Base-by-base conservation (phyloP, 2,113 vertebrate species). In the Ictalurus furcatus region DNA sequence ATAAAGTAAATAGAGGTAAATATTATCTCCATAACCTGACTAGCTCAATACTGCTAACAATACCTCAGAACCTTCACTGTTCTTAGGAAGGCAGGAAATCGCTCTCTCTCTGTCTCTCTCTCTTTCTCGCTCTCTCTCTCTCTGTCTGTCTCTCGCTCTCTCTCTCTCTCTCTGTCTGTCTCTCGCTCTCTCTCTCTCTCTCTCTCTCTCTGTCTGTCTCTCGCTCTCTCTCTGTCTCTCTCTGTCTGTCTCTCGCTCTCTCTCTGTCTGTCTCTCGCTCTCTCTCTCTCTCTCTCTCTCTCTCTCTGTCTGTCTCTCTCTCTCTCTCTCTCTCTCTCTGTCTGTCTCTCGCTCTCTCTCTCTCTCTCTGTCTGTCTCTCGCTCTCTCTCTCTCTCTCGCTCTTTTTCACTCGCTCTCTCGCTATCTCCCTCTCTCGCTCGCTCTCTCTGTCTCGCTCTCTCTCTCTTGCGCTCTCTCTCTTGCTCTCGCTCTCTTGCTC, bases 301-400 rank as follows among this genome's bases (percentile, higher is more conserved):
- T 87, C 71, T 8, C 54, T 79, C 28, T 85, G 44, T 48, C 69
- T 48, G 78, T 9, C 63, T 65, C 1, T 9, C 1, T 11, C 63
- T 11, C 25, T 67, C 8, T n/a, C 8, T 19, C 2, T 13, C 28
- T 67, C 9, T 11, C 8, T 67, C 1, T 67, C 4, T n/a, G 8
- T 90, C 87, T 93, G 65, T 21, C 71, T 86, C 80, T 54, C 48
- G 34, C 52, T 25, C 52, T 59, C 56, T 67, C 90, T 97, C 95
- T 94, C 94, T 73, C 37, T 54, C 25, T 37, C 85, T 71, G 7
- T 79, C 37, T 30, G 0, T 69, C 28, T 30, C 28, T 30, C 12
- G 30, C 2, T n/a, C 28, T 13, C 2, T 14, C 30, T 5, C 34
- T 56, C 84, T n/a, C 28, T 48, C 52, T 82, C 61, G 59, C 76